Base-by-base conservation (phyloP, 2,113 vertebrate genomes). In the Xiphophorus couchianus region DNA sequence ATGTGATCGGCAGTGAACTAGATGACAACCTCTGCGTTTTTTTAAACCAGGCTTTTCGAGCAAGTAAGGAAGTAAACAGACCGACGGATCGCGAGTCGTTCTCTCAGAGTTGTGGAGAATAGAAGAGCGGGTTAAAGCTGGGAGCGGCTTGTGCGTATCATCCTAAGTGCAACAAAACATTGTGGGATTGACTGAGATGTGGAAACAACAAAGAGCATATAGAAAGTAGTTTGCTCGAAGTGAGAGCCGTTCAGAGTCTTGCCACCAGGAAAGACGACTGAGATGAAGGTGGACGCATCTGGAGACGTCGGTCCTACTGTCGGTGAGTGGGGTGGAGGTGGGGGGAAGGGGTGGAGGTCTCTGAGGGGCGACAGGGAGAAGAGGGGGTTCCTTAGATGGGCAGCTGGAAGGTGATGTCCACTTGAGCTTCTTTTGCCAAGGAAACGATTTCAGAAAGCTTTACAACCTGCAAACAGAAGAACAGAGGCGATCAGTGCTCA, bases 331-430 rank as follows among this genome's bases (percentile, higher is more conserved):
- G 31, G 60, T 33, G 2, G 58, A 29, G 27, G 65, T 29, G 44
- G 69, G 70, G 64, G 30, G 9, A 14, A 1, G 33, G 64, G 65
- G 22, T 10, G 19, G 3, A 28, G 64, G 63, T 51, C 62, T 54
- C 9, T 29, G 61, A 5, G 5, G 79, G 67, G 70, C 61, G 17
- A 60, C 33, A 28, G 66, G 29, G n/a, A 13, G 17, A 17, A n/a
- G 33, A 30, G 35, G 0, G 48, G 15, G 48, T 51, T 30, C 63
- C 31, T 96, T 94, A 99, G 92, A 99, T 97, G 69, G 98, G 97
- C 92, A 99, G 93, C 91, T 99, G 97, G 93, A 99, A 99, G 91
- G 97, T 97, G 89, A 99, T 97, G 90, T 98, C 97, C 88, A 99
- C 96, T 31, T 98, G 97, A 84, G 97, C 97, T 90, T 97, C 95